These are phyloP conservation scores for Agapostemon virescens DNA, from an alignment of 2,888 invertebrate species.

Conservation along the genomic window DNA sequence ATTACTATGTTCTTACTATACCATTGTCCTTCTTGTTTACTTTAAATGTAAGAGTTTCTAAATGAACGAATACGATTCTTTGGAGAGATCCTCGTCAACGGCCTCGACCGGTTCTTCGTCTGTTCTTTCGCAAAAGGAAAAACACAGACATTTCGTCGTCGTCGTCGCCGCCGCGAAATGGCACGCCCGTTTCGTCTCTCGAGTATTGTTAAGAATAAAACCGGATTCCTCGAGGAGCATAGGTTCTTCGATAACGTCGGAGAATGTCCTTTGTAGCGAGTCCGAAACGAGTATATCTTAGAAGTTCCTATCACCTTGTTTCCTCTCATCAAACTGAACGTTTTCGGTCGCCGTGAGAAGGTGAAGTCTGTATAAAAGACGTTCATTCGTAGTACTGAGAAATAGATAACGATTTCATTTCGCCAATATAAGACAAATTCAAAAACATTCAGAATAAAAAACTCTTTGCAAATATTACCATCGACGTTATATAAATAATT, in stretches of 20 bases:
- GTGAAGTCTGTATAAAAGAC: slow-evolving; percentile 41
- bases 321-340: slow-evolving; percentile 45
- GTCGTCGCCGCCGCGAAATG: slow-evolving; percentile 64
- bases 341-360: slow-evolving; percentile 51
- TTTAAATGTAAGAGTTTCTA: background rate
- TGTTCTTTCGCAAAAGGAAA: slow-evolving; percentile 34
- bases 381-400: slow-evolving; percentile 29
- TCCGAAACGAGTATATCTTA: slow-evolving; percentile 54
- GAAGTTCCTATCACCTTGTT: slow-evolving; percentile 49
- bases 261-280: slow-evolving; percentile 47
- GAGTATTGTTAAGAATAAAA: slow-evolving; percentile 57
- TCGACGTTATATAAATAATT: slow-evolving; percentile 25
- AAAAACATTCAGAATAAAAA: slow-evolving; percentile 34
- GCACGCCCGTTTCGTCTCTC: slow-evolving; percentile 68
- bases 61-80: slow-evolving; percentile 27
- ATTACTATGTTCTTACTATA: background rate
- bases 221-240: slow-evolving; percentile 54
- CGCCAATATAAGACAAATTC: slow-evolving; percentile 2
- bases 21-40: background rate
- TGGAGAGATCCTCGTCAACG: slow-evolving; percentile 43
- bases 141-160: slow-evolving; percentile 45
- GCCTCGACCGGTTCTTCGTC: slow-evolving; percentile 45
- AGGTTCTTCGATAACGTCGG: slow-evolving; percentile 45
- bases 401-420: slow-evolving; percentile 23
- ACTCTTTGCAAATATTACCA: slow-evolving; percentile 37